Base-by-base conservation (phyloP, 2,888 invertebrate species). In the Drosophila paramelanica region DNA sequence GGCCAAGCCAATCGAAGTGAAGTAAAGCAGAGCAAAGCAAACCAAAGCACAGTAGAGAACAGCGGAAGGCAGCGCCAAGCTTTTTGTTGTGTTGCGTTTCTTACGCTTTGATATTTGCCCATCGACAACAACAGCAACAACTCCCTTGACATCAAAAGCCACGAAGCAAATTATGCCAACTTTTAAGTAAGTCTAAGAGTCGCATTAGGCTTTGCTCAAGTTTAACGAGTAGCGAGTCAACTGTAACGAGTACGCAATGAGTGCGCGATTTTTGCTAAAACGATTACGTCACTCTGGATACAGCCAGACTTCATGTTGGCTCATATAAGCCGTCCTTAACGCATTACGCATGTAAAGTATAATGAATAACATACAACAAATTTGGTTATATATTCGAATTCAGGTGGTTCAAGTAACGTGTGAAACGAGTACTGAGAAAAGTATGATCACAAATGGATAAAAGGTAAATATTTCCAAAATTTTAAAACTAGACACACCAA, bases 91-190 rank as follows among this genome's bases (percentile, higher is more conserved):
- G 10, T 49, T 33, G 23, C 42, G 5, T 11, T 49, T 25, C 33
- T 27, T 33, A 36, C 8, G 43, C 65, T 49, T 50, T 42, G 46
- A 36, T 58, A 45, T 66, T 41, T 8, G 39, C 42, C 20, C 42
- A 46, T 23, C 27, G 38, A 38, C 38, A 41, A 38, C 38, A 17
- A 17, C 17, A 17, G 17, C 17, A 17, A 17, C 17, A 20, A 31
- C 10, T 57, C 75, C 43, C 64, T 73, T 73, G 70, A 69, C 73
- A 75, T 69, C 53, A 43, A 74, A 66, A 56, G 66, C 43, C 38
- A 17, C 36, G 4, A 23, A 33, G 38, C 4, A 20, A 65, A 47
- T 31, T 53, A 47, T 53, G 65, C 53, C 53, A 47, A 47, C 66
- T 47, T 38, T 53, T 41, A 36, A 14, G 27, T 17, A 27, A 27